These are phyloP conservation scores for Podarcis raffonei DNA, from an alignment of 2,113 vertebrate genomes.

Conservation along the genomic window DNA sequence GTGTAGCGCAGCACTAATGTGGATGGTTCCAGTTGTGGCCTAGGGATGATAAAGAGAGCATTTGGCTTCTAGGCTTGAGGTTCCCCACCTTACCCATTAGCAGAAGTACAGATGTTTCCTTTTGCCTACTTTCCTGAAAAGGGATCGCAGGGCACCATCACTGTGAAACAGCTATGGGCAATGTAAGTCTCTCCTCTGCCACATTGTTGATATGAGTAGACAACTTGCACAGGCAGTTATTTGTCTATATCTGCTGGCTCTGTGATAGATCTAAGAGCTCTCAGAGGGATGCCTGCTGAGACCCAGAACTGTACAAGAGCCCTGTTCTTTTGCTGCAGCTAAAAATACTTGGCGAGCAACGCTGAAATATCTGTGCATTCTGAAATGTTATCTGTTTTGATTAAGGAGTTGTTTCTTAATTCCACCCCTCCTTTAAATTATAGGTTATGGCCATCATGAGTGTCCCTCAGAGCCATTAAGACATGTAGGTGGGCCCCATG, in stretches of 20 bases:
- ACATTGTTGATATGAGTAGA: not conserved
- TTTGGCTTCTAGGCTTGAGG: too few relatives aligned
- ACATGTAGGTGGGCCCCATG: not conserved
- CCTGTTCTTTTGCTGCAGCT: not conserved
- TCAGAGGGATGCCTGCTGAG: not conserved
- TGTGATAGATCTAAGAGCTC: not conserved
- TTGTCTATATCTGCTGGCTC: not conserved
- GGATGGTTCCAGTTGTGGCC: too few relatives aligned
- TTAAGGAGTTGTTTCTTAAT: not conserved
- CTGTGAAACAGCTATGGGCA: too few relatives aligned
- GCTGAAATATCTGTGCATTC: not conserved
- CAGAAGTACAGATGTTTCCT: not conserved
- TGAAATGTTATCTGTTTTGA: not conserved
- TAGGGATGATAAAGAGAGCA: too few relatives aligned
- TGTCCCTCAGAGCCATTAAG: rapidly evolving
- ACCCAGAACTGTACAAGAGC: not conserved
- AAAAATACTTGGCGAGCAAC: too few relatives aligned
- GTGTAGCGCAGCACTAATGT: too few relatives aligned
- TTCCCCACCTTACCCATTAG: too few relatives aligned
- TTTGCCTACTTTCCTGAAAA: not conserved
- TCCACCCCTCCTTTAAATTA: not conserved
- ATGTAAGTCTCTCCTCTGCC: not conserved
- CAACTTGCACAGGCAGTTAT: not conserved
- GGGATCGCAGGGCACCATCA: not conserved
- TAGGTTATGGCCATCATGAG: not conserved